Percentiles rank a stretch among this genome's conserved stretches.
Evolutionary conservation across 2,113 vertebrate species (phyloP).

Genomic region (Puma concolor): DNA sequence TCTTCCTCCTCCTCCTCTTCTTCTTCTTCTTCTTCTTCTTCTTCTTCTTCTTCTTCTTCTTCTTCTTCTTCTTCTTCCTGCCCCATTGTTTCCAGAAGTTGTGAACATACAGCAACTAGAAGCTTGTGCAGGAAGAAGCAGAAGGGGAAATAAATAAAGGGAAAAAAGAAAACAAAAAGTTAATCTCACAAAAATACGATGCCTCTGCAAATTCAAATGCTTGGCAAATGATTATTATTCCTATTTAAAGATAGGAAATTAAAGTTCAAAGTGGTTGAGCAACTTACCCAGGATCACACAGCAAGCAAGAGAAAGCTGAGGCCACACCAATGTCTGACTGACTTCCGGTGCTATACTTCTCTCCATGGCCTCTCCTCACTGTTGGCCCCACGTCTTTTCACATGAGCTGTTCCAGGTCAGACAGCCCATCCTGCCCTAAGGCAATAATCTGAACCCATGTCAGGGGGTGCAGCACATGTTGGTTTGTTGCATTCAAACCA

Average conservation of each 20-base stretch:
- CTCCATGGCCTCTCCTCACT: not conserved
- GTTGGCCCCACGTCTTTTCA: not conserved
- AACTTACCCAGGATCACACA: not conserved
- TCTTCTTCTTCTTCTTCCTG: not conserved
- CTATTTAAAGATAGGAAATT: not conserved
- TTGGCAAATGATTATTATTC: not conserved
- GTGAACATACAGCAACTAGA: not conserved
- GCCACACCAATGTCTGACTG: not conserved
- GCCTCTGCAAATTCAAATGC: not conserved
- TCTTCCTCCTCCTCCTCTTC: not conserved
- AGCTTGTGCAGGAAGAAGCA: not conserved
- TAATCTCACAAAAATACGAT: slow-evolving; percentile 3
- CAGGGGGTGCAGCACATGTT: not conserved
- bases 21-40: not conserved
- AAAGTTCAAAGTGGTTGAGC: not conserved
- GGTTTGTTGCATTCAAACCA: not conserved
- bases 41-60: not conserved
- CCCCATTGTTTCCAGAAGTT: not conserved
- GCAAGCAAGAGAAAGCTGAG: not conserved
- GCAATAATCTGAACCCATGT: not conserved
- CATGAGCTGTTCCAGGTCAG: not conserved
- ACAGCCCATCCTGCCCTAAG: not conserved
- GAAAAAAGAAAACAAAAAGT: not conserved
- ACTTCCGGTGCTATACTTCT: not conserved
- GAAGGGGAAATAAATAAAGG: not conserved